Evolutionary conservation across 2,888 invertebrate species (phyloP).

Genomic region (Diplolepis rosae): DNA sequence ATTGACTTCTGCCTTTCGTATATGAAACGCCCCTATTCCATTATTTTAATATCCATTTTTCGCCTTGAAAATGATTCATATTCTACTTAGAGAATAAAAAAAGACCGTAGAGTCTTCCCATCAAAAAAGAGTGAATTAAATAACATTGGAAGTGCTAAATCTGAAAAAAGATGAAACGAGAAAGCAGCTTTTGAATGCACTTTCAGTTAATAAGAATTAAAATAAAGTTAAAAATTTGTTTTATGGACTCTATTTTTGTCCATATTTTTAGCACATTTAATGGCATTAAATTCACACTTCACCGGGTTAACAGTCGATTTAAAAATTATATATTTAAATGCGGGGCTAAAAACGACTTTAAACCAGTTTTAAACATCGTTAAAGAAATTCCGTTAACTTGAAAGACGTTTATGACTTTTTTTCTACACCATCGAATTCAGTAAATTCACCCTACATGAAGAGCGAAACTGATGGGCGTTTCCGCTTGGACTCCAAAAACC

Average conservation of each 20-base stretch:
- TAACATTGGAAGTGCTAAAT: no score
- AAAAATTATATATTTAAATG: not conserved
- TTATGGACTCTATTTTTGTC: not conserved
- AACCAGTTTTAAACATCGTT: constrained; percentile 27
- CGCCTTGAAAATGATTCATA: no score
- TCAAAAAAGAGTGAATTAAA: no score
- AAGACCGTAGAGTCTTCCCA: no score
- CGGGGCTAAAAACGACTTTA: not conserved
- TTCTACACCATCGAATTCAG: constrained; percentile 27
- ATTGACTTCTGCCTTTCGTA: no score
- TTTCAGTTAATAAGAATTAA: no score
- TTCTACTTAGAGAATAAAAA: no score
- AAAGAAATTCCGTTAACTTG: constrained; percentile 21
- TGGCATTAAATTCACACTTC: no score
- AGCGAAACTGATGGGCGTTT: constrained; percentile 25
- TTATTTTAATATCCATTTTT: no score
- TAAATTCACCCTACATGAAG: constrained; percentile 25
- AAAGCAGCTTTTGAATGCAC: not conserved
- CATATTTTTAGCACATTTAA: no score
- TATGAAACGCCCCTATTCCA: no score
- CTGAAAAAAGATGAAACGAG: no score
- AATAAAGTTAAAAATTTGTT: not conserved
- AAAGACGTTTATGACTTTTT: constrained; percentile 25
- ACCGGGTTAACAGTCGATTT: not conserved
- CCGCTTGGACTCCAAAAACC: constrained; percentile 17